Percentiles rank a stretch among this genome's conserved stretches.
Evolutionary conservation across 2,888 invertebrate species (phyloP).

Genomic region (Cerastis rubricosa): DNA sequence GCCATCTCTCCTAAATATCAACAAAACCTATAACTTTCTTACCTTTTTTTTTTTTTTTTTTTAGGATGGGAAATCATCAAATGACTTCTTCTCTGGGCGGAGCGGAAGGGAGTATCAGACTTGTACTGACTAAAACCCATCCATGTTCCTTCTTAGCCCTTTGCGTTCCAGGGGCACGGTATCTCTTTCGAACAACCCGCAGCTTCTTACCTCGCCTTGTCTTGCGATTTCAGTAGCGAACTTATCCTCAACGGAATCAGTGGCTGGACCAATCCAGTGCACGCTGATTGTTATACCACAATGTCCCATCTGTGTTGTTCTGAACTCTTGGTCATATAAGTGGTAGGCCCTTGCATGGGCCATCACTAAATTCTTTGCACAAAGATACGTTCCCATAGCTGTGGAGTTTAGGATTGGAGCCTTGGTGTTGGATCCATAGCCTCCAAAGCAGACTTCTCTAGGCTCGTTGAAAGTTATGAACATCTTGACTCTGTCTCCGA

Average conservation of each 20-base stretch:
- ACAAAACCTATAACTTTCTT: no score
- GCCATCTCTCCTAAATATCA: no score
- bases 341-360: conserved; percentile 89
- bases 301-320: conserved; percentile 67
- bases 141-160: no score
- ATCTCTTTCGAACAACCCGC: no score
- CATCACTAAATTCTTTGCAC: conserved; percentile 84
- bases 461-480: conserved; percentile 92
- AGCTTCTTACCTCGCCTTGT: no score
- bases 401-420: background rate
- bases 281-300: conserved; percentile 74
- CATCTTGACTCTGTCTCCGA: conserved; percentile 87
- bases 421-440: background rate
- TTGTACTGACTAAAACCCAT: no score
- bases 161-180: no score
- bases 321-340: conserved; percentile 79
- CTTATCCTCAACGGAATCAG: conserved; percentile 76
- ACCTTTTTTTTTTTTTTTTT: no score
- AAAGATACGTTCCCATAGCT: conserved; percentile 75
- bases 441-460: conserved; percentile 71
- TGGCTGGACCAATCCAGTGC: conserved; percentile 73
- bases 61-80: no score
- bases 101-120: no score
- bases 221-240: conserved; percentile 73
- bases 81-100: no score